Evolutionary conservation across 1,140 invertebrate species (phyloP), one percentile per base, ranked within the genome.

Genomic region (Temnothorax curvispinosus): DNA sequence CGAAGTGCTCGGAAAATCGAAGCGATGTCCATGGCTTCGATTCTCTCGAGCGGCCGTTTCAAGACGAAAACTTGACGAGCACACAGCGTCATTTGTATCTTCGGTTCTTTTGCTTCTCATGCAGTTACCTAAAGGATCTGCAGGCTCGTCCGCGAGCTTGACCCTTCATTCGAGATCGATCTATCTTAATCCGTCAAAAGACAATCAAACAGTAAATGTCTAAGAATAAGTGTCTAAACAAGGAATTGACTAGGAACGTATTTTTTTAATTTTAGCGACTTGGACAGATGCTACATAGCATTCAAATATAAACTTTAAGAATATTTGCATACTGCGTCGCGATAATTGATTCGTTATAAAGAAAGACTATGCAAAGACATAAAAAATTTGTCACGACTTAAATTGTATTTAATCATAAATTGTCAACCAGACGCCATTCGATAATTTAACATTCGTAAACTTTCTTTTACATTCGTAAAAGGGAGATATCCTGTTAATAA

Each of bases 1-100:
- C 38, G 38, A 74, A 82, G 80, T 82, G 52, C 67, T 82, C 32
- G 35, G 82, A 78, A 85, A 85, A 85, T 47, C 62, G 74, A 64
- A 65, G 72, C 58, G 58, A 5, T 62, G 35, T 85, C 44, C 27
- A 50, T 21, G 21, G 52, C 38, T 58, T 82, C 44, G 62, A 67
- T 69, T 11, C 18, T 56, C 21, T 81, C 64, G 44, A 69, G n/a
- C 32, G 60, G 32, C 32, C 77, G 47, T 47, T 77, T 64, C 21
- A 11, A 32, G 21, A 47, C 21, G 56, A 27, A 35, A 64, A 78
- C 27, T 44, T 67, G 44, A 50, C 18, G 76, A 67, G 44, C n/a
- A 15, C 15, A 8, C 75, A 47, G 18, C 44, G 21, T 15, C 15
- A n/a, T 35, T 78, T 80, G 60, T 50, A 60, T 21, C 1, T 3